Conservation (phyloP, 1,140 invertebrate genomes). For the Drosophila bifasciata region DNA sequence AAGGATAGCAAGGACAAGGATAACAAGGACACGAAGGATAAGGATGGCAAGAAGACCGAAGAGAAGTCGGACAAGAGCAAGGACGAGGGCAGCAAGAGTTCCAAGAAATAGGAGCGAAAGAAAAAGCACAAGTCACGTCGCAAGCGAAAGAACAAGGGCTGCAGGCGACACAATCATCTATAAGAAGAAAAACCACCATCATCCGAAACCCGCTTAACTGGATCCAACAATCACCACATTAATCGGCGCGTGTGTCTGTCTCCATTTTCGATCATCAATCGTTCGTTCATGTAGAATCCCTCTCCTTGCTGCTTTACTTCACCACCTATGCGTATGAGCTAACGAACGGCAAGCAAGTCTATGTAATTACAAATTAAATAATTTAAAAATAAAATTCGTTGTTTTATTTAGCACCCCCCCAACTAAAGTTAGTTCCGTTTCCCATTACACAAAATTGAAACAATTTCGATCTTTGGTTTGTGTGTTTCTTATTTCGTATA, state of each 20-base stretch:
- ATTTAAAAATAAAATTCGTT: slow-evolving; percentile 53
- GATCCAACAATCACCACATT: slow-evolving; percentile 20
- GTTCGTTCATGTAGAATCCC: slow-evolving; percentile 10
- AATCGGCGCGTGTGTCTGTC: slow-evolving; percentile 24
- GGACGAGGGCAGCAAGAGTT: slow-evolving; percentile 73
- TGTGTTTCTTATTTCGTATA: slow-evolving; percentile 56
- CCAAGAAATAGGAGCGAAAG: slow-evolving; percentile 81
- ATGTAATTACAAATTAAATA: slow-evolving; percentile 80
- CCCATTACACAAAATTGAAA: slow-evolving; percentile 10
- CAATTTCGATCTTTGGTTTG: slow-evolving; percentile 6
- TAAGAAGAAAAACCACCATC: slow-evolving; percentile 8
- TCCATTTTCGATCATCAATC: slow-evolving; percentile 21
- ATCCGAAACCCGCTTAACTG: slow-evolving; percentile 14
- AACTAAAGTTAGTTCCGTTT: neutral
- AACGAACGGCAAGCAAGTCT: slow-evolving; percentile 60
- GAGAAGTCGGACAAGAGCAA: slow-evolving; percentile 83
- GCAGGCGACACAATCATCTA: slow-evolving; percentile 18
- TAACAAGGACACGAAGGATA: slow-evolving; percentile 84
- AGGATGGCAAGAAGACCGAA: slow-evolving; percentile 69
- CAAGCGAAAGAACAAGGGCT: slow-evolving; percentile 72
- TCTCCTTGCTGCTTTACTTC: slow-evolving; percentile 49
- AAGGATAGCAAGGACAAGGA: slow-evolving; percentile 85
- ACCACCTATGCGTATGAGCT: slow-evolving; percentile 49
- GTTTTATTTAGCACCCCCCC: neutral
- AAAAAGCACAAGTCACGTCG: slow-evolving; percentile 78